A percentile compares a stretch with the other conserved stretches of the same genome.
Evolutionary conservation across 2,888 invertebrate species (phyloP).

Genomic region (Parnassius mnemosyne): DNA sequence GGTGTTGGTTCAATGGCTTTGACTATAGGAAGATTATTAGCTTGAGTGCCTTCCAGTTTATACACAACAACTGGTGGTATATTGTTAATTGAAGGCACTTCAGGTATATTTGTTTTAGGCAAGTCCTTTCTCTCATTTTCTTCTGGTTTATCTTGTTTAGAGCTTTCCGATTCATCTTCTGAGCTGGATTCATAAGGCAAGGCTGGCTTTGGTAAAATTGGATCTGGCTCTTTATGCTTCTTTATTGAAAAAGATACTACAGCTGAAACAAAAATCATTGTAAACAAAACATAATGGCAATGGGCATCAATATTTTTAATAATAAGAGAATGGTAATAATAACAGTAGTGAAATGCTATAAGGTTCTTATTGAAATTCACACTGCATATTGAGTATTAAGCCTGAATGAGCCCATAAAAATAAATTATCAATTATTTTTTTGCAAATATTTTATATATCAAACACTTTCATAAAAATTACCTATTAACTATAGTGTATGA

Average conservation of each 20-base stretch:
- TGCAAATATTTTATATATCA: too few relatives aligned
- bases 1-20: constrained; percentile 42
- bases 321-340: too few relatives aligned
- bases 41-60: constrained; percentile 55
- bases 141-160: constrained; percentile 38
- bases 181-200: constrained; percentile 88
- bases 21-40: constrained; percentile 44
- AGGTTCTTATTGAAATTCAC: too few relatives aligned
- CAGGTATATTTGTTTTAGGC: constrained; percentile 36
- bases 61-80: constrained; percentile 60
- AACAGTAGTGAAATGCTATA: too few relatives aligned
- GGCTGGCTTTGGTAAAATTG: constrained; percentile 85
- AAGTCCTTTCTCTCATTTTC: constrained; percentile 34
- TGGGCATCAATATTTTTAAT: too few relatives aligned
- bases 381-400: too few relatives aligned
- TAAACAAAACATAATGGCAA: neutral
- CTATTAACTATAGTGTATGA: too few relatives aligned
- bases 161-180: constrained; percentile 80
- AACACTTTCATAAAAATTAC: too few relatives aligned
- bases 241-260: constrained; percentile 93
- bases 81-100: constrained; percentile 34
- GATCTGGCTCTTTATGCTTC: constrained; percentile 87
- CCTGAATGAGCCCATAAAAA: too few relatives aligned
- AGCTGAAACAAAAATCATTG: constrained; percentile 58
- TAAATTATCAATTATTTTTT: too few relatives aligned